These are phyloP conservation scores for Falco peregrinus DNA, from an alignment of 2,797 vertebrate species.

Conservation along the genomic window DNA sequence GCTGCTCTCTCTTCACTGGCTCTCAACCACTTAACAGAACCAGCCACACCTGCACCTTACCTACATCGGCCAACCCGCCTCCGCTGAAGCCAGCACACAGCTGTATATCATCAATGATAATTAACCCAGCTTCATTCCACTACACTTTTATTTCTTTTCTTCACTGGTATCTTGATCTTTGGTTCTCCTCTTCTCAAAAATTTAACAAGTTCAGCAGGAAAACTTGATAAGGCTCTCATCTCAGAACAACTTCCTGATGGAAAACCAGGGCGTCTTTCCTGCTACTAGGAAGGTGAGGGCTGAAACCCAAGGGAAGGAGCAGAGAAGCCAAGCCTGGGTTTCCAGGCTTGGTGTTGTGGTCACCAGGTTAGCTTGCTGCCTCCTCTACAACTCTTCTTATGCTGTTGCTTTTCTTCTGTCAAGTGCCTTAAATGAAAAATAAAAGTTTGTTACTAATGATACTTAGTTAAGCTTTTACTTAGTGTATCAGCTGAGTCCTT, in stretches of 20 bases:
- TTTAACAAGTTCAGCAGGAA: neutral
- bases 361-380: neutral
- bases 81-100: too few species aligned
- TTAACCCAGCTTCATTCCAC: too few species aligned
- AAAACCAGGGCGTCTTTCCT: neutral
- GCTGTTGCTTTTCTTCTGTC: neutral
- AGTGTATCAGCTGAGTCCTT: neutral
- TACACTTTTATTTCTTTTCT: neutral
- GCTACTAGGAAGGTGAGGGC: neutral
- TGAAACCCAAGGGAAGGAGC: neutral
- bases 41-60: too few species aligned
- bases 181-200: neutral
- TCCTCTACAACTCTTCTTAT: neutral
- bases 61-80: too few species aligned
- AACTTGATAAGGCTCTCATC: neutral
- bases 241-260: neutral
- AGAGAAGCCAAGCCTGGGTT: rapidly evolving
- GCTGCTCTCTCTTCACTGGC: too few species aligned
- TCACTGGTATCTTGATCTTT: neutral
- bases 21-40: too few species aligned
- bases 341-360: neutral
- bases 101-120: too few species aligned
- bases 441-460: neutral
- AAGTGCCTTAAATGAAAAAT: neutral
- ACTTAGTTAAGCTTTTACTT: neutral